A percentile compares a stretch with the other conserved stretches of the same genome.
Evolutionary conservation across 1,140 invertebrate species (phyloP).

Genomic region (Aphaenogaster rudis): DNA sequence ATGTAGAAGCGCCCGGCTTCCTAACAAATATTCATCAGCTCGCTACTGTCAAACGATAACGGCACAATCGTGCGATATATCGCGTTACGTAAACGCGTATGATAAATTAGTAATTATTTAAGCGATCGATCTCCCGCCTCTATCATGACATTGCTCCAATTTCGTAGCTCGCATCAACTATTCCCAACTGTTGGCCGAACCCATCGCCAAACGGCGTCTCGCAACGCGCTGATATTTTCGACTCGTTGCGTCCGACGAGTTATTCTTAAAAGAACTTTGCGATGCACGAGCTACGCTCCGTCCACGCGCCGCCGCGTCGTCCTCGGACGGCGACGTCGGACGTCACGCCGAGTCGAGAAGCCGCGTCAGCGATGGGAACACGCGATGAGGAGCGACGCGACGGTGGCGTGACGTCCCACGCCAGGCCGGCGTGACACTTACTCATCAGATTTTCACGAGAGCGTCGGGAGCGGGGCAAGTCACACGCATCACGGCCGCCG

Average conservation of each 20-base stretch:
- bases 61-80: background rate
- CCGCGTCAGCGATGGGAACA: background rate
- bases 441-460: constrained; percentile 25
- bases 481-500: background rate
- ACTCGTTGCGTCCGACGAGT: background rate
- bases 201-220: background rate
- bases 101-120: background rate
- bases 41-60: background rate
- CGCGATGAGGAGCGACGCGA: background rate
- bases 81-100: background rate
- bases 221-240: background rate
- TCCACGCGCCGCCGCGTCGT: background rate
- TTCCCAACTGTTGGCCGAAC: background rate
- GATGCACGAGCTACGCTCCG: background rate
- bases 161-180: background rate
- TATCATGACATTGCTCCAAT: background rate
- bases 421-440: constrained; percentile 44
- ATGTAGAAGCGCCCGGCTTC: background rate
- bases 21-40: background rate
- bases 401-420: constrained; percentile 17
- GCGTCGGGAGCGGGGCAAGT: background rate
- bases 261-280: background rate
- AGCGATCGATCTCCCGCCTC: background rate
- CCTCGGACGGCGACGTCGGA: background rate
- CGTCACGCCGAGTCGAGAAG: background rate